Conservation (phyloP, 2,113 vertebrate genomes). For the Alaudala cheleensis region DNA sequence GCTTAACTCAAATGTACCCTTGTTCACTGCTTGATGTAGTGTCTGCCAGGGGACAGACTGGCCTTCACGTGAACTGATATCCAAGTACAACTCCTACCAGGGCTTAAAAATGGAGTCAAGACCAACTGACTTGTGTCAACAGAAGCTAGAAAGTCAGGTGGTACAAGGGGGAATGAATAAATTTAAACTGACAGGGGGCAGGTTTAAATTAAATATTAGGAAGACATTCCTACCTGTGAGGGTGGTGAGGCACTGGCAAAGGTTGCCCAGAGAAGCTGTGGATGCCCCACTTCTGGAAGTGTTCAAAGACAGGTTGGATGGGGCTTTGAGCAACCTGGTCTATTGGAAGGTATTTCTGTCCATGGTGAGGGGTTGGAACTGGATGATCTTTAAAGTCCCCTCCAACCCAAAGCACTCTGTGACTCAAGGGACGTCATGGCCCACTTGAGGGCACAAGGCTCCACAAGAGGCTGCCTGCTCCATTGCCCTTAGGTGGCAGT, state of each 20-base stretch:
- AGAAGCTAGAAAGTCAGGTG: not conserved
- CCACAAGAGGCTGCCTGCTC: not conserved
- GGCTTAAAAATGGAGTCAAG: not conserved
- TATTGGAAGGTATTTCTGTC: not conserved
- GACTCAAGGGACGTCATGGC: not conserved
- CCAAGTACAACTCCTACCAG: not conserved
- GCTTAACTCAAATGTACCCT: not conserved
- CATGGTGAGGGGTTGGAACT: not conserved
- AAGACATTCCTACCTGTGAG: not conserved
- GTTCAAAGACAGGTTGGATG: not conserved
- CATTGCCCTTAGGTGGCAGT: not conserved
- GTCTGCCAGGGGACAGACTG: not conserved
- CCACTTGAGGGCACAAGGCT: not conserved
- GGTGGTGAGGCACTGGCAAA: not conserved
- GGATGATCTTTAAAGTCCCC: not conserved
- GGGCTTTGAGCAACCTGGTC: not conserved
- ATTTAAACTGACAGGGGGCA: not conserved
- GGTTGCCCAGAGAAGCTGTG: not conserved
- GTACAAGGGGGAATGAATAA: not conserved
- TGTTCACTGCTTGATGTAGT: not conserved
- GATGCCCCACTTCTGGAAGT: not conserved
- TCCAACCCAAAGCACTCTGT: not conserved
- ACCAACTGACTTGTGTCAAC: rapidly evolving
- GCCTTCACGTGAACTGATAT: not conserved
- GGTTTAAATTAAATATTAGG: not conserved